A percentile compares a stretch with the other conserved stretches of the same genome.
Evolutionary conservation across 2,113 vertebrate genomes (phyloP).

Genomic region (Scopus umbretta): DNA sequence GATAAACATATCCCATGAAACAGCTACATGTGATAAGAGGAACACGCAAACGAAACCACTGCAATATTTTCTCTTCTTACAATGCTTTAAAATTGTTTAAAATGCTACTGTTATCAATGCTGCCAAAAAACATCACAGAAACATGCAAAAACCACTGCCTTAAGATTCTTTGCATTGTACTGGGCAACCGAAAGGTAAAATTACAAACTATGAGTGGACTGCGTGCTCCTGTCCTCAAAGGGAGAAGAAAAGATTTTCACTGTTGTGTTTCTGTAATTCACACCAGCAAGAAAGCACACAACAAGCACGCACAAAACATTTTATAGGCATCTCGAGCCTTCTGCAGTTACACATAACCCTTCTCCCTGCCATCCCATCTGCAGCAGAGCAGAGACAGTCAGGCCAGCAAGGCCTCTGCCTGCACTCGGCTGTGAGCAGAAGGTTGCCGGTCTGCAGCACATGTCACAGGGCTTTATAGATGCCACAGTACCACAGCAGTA

Average conservation of each 20-base stretch:
- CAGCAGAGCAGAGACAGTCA: not conserved
- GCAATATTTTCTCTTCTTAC: not conserved
- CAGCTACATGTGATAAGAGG: not conserved
- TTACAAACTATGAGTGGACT: not conserved
- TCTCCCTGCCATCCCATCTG: not conserved
- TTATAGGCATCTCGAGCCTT: not conserved
- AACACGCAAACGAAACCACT: not conserved
- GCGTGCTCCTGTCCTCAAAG: not conserved
- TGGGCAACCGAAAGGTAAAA: not conserved
- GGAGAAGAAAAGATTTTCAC: not conserved
- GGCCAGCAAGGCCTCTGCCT: not conserved
- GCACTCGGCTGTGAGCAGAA: not conserved
- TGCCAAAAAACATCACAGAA: not conserved
- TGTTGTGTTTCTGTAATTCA: not conserved
- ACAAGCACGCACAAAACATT: not conserved
- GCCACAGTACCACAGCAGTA: not conserved
- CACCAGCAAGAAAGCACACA: not conserved
- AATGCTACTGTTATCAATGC: not conserved
- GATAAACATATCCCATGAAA: not conserved
- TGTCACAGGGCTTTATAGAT: not conserved
- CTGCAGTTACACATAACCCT: not conserved
- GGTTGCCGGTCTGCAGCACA: not conserved
- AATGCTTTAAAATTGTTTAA: not conserved
- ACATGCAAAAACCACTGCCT: not conserved
- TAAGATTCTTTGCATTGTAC: not conserved